Evolutionary conservation across 2,888 invertebrate species (phyloP), one percentile per base, ranked within the genome.

Genomic region (Myopa tessellatipennis): DNA sequence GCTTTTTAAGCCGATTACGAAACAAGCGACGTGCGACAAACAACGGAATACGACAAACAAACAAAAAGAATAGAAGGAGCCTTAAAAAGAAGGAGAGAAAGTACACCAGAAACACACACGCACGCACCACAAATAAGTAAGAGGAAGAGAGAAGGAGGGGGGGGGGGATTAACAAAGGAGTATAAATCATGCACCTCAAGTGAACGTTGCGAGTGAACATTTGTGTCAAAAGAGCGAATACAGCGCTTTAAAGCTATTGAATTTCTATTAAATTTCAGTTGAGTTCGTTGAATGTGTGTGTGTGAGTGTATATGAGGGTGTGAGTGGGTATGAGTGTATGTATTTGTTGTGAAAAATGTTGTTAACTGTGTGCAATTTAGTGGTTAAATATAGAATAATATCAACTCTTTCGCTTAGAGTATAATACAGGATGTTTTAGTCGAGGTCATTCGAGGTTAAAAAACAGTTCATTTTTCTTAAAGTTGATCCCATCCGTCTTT

Each of bases 1-100:
- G 38, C 34, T 38, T 65, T 65, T 40, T 72, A 72, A 72, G 72
- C 72, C 60, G 72, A 72, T 72, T 72, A 72, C 60, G 16, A 72
- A 38, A 60, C 38, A 72, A 36, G 34, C 6, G 34, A 65, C 36
- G 36, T 36, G 14, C 38, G 8, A 65, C 14, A 65, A 38, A 12
- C 18, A 65, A 38, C 65, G 65, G 16, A 26, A 26, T 61, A 26
- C 14, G 1, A 61, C 3, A 61, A n/a, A 61, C 4, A 4, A 26
- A 26, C 18, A 5, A 61, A 61, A 26, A 45, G 7, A 45, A 45
- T 10, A 26, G 18, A 61, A 61, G 26, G n/a, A 10, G 34, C 61
- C 10, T 26, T 34, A 61, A 26, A 61, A 61, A 16, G 2, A 10
- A 26, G 4, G 61, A 18, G 26, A 12, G 2, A n/a, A 10, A 61